Evolutionary conservation across 53 echinoderm and acorn worm genomes (phyloP).

Genomic region (Holothuria scabra): DNA sequence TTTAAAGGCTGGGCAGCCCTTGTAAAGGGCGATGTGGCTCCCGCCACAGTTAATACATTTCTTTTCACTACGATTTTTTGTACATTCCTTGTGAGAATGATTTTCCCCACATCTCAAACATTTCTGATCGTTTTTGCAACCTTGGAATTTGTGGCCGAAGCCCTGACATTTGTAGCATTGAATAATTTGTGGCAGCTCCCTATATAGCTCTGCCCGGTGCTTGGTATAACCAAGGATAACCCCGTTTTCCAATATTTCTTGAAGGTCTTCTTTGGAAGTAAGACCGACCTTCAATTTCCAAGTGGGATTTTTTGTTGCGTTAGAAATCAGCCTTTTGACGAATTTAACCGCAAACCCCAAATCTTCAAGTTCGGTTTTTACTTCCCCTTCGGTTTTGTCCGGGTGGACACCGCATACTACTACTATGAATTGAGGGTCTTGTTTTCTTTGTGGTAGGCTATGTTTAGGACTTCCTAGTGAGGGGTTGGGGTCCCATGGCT

Average conservation of each 20-base stretch:
- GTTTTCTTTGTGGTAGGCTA: background rate
- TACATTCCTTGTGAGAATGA: background rate
- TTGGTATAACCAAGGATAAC: too few relatives aligned
- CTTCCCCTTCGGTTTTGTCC: too few relatives aligned
- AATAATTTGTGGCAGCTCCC: background rate
- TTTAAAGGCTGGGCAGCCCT: background rate
- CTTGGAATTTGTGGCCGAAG: background rate
- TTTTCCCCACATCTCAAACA: background rate
- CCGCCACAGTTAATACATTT: background rate
- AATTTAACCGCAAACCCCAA: too few relatives aligned
- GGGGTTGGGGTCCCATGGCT: background rate
- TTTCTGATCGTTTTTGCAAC: background rate
- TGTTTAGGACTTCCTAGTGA: background rate
- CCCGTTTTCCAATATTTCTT: too few relatives aligned
- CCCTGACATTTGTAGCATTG: background rate
- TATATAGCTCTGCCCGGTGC: background rate
- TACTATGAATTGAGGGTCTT: background rate
- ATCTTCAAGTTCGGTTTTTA: too few relatives aligned
- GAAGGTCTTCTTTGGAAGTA: too few relatives aligned
- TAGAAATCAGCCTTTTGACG: too few relatives aligned
- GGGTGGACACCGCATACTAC: background rate
- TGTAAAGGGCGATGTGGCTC: background rate
- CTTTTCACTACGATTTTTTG: background rate
- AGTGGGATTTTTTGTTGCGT: too few relatives aligned
- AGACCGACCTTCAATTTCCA: background rate